Evolutionary conservation across 2,888 invertebrate genomes (phyloP), one percentile per base, ranked within the genome.

Genomic region (Quadroppia sp.): DNA sequence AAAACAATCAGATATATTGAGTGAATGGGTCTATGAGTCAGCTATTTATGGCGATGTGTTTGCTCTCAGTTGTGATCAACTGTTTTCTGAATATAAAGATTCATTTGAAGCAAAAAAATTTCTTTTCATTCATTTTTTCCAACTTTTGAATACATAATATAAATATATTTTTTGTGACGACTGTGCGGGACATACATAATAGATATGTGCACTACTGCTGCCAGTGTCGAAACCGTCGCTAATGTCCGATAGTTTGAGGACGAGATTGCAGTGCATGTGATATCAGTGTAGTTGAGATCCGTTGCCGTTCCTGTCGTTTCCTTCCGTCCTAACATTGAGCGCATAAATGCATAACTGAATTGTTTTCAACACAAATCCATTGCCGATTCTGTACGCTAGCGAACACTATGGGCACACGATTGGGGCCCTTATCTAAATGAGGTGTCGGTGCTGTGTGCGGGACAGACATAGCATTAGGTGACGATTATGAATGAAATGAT

Each of bases 1-100:
- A 30, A 64, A 64, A 64, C 64, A 64, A 64, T 64, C 64, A 64
- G 64, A 64, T 64, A 61, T 53, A 30, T 64, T 64, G n/a, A 64
- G 13, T 64, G 64, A 64, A 61, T 17, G 3, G 20, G 6, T n/a
- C n/a, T 64, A 64, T 64, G 64, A 64, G 7, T 56, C 56, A 56
- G 25, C 53, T 53, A 53, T 53, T 53, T 2, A 53, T 53, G n/a
- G 42, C 42, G 15, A 48, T 48, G 32, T 61, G 61, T 61, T 61
- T 61, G 32, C 61, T n/a, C 36, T n/a, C 32, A 36, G 1, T 20
- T 48, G 15, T 48, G 48, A 48, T 48, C 48, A 20, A 48, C 20
- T 48, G 48, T 15, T 48, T 48, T 48, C 15, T 15, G 4, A 3
- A n/a, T n/a, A 9, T 48, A 15, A n/a, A 48, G 4, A 6, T 48